Evolutionary conservation across 2,797 vertebrate genomes (phyloP).

Genomic region (Alca torda): DNA sequence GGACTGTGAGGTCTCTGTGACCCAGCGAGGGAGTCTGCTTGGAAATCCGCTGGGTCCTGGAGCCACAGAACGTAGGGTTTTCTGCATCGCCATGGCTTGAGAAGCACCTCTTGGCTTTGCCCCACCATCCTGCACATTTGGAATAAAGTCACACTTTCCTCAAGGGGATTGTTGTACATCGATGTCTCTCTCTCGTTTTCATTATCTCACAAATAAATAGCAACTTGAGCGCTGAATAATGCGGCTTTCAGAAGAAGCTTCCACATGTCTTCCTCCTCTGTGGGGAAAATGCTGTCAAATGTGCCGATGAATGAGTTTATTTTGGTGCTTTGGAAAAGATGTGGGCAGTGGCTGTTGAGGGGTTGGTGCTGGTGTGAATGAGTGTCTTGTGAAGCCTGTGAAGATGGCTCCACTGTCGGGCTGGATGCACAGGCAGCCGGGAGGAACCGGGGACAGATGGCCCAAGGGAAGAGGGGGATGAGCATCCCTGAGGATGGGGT

Average conservation of each 20-base stretch:
- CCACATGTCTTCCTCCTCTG: not conserved
- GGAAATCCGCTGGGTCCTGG: not conserved
- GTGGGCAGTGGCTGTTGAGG: not conserved
- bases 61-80: not conserved
- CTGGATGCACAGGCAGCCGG: not conserved
- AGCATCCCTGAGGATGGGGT: not conserved
- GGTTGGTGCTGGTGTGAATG: constrained; percentile 3
- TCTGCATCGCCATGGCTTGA: rapidly evolving
- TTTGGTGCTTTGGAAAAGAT: constrained; percentile 2
- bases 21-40: not conserved
- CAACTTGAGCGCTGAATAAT: not conserved
- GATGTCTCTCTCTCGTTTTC: not conserved
- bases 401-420: not conserved
- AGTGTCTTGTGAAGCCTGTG: not conserved
- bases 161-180: not conserved
- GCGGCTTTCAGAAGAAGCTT: constrained; percentile 27
- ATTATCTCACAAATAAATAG: constrained; percentile 1
- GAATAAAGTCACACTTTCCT: not conserved
- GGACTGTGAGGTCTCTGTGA: rapidly evolving
- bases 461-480: not conserved
- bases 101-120: not conserved
- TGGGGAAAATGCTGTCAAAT: not conserved
- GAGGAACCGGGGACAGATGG: not conserved
- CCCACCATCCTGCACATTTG: rapidly evolving
- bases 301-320: constrained; percentile 26